Evolutionary conservation across 2,888 invertebrate genomes (phyloP).

Genomic region (Callyntrura guangdongensis): DNA sequence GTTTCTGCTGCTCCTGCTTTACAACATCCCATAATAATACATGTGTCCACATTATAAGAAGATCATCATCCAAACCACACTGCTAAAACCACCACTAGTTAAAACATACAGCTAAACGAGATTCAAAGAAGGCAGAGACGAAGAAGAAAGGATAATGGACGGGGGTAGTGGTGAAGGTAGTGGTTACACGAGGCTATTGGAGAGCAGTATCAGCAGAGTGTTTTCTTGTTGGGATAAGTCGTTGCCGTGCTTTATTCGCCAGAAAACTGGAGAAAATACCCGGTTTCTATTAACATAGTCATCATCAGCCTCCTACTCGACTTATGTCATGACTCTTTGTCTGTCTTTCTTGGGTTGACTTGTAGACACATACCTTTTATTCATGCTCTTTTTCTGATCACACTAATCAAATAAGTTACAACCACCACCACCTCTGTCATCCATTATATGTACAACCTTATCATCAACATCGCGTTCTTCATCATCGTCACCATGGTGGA

Average conservation of each 20-base stretch:
- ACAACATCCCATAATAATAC: conserved; percentile 47
- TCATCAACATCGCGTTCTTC: conserved; percentile 36
- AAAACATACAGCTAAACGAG: neutral
- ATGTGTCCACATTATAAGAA: conserved; percentile 16
- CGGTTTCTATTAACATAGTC: neutral
- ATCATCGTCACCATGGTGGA: neutral
- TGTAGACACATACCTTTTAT: neutral
- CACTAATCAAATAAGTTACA: conserved; percentile 76
- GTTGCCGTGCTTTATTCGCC: conserved; percentile 55
- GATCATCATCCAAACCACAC: neutral
- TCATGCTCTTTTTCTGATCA: conserved; percentile 18
- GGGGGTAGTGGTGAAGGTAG: neutral
- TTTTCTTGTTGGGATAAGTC: conserved; percentile 34
- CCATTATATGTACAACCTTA: conserved; percentile 68
- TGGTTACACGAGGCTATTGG: neutral
- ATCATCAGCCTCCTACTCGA: neutral
- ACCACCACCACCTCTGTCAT: conserved; percentile 14
- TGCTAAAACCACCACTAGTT: neutral
- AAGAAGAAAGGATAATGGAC: conserved; percentile 16
- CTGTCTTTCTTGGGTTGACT: neutral
- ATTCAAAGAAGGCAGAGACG: neutral
- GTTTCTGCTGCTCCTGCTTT: conserved; percentile 23
- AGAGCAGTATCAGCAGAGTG: neutral
- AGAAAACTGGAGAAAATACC: neutral
- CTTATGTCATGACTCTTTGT: neutral